Evolutionary conservation across 2,888 invertebrate species (phyloP).

Genomic region (Ectemnius lituratus): DNA sequence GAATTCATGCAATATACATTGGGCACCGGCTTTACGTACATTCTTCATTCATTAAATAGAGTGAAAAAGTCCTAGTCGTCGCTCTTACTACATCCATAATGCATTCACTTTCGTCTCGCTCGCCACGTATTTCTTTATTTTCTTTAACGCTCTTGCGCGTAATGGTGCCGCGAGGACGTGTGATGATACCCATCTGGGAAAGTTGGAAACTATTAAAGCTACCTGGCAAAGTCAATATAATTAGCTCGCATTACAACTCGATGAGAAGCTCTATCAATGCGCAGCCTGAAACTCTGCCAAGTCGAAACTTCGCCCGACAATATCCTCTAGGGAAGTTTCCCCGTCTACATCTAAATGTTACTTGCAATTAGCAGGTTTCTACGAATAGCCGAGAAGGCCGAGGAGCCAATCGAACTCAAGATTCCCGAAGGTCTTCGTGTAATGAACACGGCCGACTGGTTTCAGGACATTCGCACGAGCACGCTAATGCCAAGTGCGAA

Average conservation of each 20-base stretch:
- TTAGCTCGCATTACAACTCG: slow-evolving; percentile 11
- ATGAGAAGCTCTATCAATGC: too few species aligned
- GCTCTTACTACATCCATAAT: slow-evolving; percentile 52
- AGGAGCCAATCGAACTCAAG: background rate
- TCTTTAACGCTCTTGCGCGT: slow-evolving; percentile 51
- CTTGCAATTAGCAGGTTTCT: background rate
- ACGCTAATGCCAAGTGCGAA: slow-evolving; percentile 3
- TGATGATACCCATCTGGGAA: slow-evolving; percentile 41
- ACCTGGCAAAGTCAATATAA: slow-evolving; percentile 27
- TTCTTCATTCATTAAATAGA: slow-evolving; percentile 42
- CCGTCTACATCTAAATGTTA: background rate
- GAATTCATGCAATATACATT: slow-evolving; percentile 20
- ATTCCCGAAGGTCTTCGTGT: background rate
- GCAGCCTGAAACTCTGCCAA: too few species aligned
- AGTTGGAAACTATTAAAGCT: slow-evolving; percentile 30
- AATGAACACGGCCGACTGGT: background rate
- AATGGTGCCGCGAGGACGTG: slow-evolving; percentile 38
- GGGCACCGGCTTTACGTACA: too few species aligned
- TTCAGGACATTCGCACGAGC: background rate
- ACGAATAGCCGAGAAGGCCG: background rate
- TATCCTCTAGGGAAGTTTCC: background rate
- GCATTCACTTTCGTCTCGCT: slow-evolving; percentile 50
- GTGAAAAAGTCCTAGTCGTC: slow-evolving; percentile 34
- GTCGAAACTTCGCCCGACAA: too few species aligned
- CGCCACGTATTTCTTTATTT: slow-evolving; percentile 36